Evolutionary conservation across 2,888 invertebrate species (phyloP), one percentile per base, ranked within the genome.

Genomic region (Flexamia atlantica): DNA sequence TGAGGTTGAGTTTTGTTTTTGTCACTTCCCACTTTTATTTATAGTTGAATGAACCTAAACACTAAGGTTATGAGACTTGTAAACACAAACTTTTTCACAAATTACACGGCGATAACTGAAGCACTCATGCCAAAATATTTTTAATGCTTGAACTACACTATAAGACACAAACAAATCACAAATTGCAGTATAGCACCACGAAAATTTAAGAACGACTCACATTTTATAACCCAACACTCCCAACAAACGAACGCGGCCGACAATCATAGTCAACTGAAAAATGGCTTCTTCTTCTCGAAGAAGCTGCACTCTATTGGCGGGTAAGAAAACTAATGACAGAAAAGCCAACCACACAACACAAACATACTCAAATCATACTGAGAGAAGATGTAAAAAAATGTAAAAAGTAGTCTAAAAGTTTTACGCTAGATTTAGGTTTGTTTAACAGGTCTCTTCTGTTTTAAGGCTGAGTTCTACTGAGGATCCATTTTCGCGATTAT

Each of bases 61-160:
- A 70, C 70, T 40, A 36, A 70, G 70, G 70, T 70, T 70, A 70
- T 4, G 70, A 40, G 40, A 20, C n/a, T 40, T 20, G 70, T 70
- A 70, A 70, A 70, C 70, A 70, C 70, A 20, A 36, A 70, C 68
- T 36, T 70, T 68, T 70, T 40, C 40, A 70, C 70, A 70, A 28
- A 30, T 64, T 3, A 25, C 12, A 28, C 30, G 12, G 23, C 25
- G 14, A 72, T 2, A 72, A 72, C 20, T 72, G 40, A 30, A 23
- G 17, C 36, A 72, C 72, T 40, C 72, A 72, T 5, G 5, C 20
- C 23, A 40, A 36, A 30, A 28, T 28, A 28, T 64, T 9, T 28
- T 30, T 30, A 64, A 28, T 64, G 7, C 20, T 30, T 12, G 30
- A 64, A 28, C 17, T 64, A 28, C 64, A 64, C 64, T 64, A 64